Evolutionary conservation across 2,797 vertebrate species (phyloP), one percentile per base, ranked within the genome.

Genomic region (Chiroxiphia lanceolata): DNA sequence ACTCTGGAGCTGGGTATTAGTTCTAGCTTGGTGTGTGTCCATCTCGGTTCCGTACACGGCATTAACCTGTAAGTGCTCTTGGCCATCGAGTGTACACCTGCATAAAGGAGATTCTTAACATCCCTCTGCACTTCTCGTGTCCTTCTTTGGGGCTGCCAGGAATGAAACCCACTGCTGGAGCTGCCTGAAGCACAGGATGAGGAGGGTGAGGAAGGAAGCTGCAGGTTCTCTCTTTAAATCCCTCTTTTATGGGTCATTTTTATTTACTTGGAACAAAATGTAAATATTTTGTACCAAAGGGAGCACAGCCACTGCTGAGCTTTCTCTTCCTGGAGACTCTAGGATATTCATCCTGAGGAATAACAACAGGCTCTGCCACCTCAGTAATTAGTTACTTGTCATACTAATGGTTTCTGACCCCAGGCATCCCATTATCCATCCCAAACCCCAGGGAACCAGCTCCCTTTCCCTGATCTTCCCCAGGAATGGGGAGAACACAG

Each of bases 11-110:
- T 61, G 93, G 92, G 86, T 71, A 16, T 82, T 87, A 50, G 90
- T 91, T 91, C 92, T 78, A 56, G 91, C 77, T 38, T 54, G 91
- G 90, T 72, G 72, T 87, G 85, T 77, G 90, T 93, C 95, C 94
- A 65, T 61, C 92, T 71, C 9, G 59, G 86, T 90, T 42, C 93
- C 34, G 87, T 91, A 18, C 89, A 77, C 90, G 45, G 82, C 80
- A 45, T 93, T 88, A 68, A 70, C 92, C 94, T 90, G 81, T 83
- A 94, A 93, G 95, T 89, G 95, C 94, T 95, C 92, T 94, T 94
- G 96, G 92, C 87, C 94, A 90, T 90, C 45, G 83, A 20, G 63
- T 92, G 89, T 88, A 85, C 93, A 81, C 91, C 74, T 63, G 89
- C 94, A 95, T 89, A 90, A 93, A 96, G 93, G 93, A 96, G 91